phyloP scores from a whole-genome alignment of 1,140 invertebrate species.

The Geopemphigus sp. region DNA sequence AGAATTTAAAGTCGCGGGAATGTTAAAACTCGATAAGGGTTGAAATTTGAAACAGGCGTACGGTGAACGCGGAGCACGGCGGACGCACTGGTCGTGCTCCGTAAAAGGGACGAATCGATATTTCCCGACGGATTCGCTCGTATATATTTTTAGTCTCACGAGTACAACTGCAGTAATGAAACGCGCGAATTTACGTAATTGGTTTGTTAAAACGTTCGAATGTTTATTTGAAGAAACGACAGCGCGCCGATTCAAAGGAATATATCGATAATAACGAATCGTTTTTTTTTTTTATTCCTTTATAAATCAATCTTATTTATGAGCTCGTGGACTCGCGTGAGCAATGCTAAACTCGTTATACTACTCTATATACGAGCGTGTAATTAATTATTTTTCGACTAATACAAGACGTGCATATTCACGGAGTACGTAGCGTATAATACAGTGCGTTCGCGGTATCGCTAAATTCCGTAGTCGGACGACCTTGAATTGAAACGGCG shows the following conservation, averaged over 20 bases:
- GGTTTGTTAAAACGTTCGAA: neutral
- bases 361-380: too few species aligned
- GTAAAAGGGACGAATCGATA: neutral
- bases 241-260: neutral
- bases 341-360: neutral
- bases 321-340: neutral
- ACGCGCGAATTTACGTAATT: conserved; percentile 5
- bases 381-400: too few species aligned
- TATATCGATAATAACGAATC: neutral
- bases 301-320: neutral
- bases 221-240: too few species aligned
- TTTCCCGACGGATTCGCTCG: neutral
- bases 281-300: too few species aligned
- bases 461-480: too few species aligned
- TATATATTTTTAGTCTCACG: too few species aligned
- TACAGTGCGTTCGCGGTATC: too few species aligned
- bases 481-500: too few species aligned
- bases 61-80: neutral
- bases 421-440: too few species aligned
- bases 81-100: neutral
- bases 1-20: conserved; percentile 6
- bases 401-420: too few species aligned
- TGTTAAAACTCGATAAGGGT: neutral
- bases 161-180: too few species aligned
- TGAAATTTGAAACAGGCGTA: neutral